These are phyloP conservation scores for Dasyornis broadbenti DNA, from an alignment of 2,113 vertebrate species.

Conservation along the genomic window DNA sequence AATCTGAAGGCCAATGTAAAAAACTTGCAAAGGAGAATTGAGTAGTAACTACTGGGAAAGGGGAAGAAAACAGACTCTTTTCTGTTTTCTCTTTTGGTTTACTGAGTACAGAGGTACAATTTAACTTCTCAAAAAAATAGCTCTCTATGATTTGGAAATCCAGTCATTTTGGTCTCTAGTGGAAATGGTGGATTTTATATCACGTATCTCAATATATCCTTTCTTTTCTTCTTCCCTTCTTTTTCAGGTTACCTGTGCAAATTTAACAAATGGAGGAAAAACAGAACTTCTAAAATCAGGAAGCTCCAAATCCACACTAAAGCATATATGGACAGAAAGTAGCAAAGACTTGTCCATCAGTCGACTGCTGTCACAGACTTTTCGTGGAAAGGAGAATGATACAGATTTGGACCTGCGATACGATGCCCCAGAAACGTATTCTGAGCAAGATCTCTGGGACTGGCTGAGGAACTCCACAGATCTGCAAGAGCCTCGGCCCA, in stretches of 20 bases:
- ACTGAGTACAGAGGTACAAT: not conserved
- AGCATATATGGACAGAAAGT: constrained; percentile 98
- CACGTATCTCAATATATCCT: not conserved
- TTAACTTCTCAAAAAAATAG: not conserved
- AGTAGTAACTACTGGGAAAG: not conserved
- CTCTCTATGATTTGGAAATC: not conserved
- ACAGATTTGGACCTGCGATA: constrained; percentile 95
- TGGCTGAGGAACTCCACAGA: constrained; percentile 98
- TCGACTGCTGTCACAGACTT: constrained; percentile 95
- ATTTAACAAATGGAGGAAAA: constrained; percentile 85
- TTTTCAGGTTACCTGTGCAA: constrained; percentile 83
- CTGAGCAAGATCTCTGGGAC: constrained; percentile 98
- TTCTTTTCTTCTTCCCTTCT: constrained; percentile 16
- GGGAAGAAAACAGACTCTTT: not conserved
- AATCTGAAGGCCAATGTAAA: not conserved
- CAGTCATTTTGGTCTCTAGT: not conserved
- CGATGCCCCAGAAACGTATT: constrained; percentile 95
- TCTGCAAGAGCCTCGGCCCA: constrained; percentile 88
- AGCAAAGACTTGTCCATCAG: constrained; percentile 98
- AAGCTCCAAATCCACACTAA: constrained; percentile 90
- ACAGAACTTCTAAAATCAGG: constrained; percentile 89
- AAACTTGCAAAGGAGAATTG: not conserved
- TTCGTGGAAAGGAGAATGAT: constrained; percentile 91
- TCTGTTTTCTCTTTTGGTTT: not conserved
- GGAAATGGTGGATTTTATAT: not conserved